Evolutionary conservation across 2,797 vertebrate species (phyloP), one percentile per base, ranked within the genome.

Genomic region (Champsocephalus gunnari): DNA sequence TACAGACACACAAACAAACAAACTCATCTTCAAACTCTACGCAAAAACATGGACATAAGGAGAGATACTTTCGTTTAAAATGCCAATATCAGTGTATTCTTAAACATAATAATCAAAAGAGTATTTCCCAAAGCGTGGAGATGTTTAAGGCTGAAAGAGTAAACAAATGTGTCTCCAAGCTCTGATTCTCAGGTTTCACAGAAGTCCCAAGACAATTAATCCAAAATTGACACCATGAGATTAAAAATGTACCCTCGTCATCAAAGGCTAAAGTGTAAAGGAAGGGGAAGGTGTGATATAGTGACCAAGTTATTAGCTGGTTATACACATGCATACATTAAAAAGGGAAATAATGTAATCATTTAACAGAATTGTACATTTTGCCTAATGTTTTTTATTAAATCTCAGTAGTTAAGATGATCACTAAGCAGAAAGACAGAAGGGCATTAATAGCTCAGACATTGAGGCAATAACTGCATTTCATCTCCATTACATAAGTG

Each of bases 401-500:
- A 19, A 51, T 51, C 50, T 38, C 17, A 10, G 3, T 12, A 10
- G 7, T 17, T 54, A 71, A 54, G 13, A 49, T 0, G 3, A 17
- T 10, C 4, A 10, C 0, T 4, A 34, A 50, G 65, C 21, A 64
- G 50, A 41, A 41, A 8, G 17, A 53, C 57, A 50, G 9, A 21
- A 34, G 5, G 61, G 16, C 7, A 44, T 56, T 54, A 63, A 38
- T 63, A 38, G 34, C 9, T 57, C 51, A 44, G 57, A 21, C 50
- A 58, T 12, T 16, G 3, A 19, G 66, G 14, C 9, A 48, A 44
- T 72, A 72, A 82, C 54, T 80, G 32, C 50, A 66, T 73, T 79
- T 70, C 50, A 77, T 57, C 50, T 81, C 56, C 61, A 48, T 76
- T 80, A 64, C 60, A 74, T 59, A 67, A 81, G 55, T 24, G n/a